Evolutionary conservation across 2,888 invertebrate genomes (phyloP).

Genomic region (Trichogramma dendrolimi): DNA sequence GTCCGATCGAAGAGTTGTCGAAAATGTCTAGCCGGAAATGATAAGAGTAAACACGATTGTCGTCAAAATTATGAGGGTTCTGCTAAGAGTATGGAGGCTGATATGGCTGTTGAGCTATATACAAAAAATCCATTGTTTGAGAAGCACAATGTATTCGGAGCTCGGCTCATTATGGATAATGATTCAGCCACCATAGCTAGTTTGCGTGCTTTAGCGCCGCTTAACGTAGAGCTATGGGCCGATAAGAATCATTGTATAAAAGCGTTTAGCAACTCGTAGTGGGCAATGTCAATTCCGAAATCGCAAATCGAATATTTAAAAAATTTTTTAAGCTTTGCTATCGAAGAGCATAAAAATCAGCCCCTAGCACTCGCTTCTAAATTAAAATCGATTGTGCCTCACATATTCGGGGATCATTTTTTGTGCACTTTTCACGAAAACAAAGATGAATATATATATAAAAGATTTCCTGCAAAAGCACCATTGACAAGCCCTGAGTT

Average conservation of each 20-base stretch:
- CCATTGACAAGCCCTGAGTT: slow-evolving; percentile 9
- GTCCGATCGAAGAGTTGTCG: slow-evolving; percentile 16
- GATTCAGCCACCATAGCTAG: slow-evolving; percentile 29
- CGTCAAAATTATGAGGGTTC: slow-evolving; percentile 29
- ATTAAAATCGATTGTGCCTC: slow-evolving; percentile 5
- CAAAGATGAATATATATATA: slow-evolving; percentile 1
- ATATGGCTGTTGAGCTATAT: slow-evolving; percentile 27
- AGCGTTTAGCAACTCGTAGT: too few relatives aligned
- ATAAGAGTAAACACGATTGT: slow-evolving; percentile 26
- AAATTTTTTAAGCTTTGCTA: not conserved
- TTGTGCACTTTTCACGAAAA: slow-evolving; percentile 4
- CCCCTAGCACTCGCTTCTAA: not conserved
- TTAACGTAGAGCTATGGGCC: slow-evolving; percentile 24
- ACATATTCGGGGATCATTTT: slow-evolving; percentile 6
- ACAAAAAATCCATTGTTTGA: slow-evolving; percentile 20
- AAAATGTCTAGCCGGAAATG: slow-evolving; percentile 13
- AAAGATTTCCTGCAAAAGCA: slow-evolving; percentile 7
- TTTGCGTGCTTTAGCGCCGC: slow-evolving; percentile 18
- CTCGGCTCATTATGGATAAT: slow-evolving; percentile 28
- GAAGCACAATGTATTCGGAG: slow-evolving; percentile 24
- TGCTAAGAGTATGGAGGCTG: slow-evolving; percentile 32
- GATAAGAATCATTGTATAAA: slow-evolving; percentile 24
- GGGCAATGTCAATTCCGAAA: slow-evolving; percentile 12
- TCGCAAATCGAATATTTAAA: slow-evolving; percentile 21
- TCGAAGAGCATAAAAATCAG: slow-evolving; percentile 5